A percentile compares a stretch with the other conserved stretches of the same genome.
These are phyloP conservation scores for Cossypha dichroa DNA, from an alignment of 2,797 vertebrate genomes.

Conservation along the genomic window DNA sequence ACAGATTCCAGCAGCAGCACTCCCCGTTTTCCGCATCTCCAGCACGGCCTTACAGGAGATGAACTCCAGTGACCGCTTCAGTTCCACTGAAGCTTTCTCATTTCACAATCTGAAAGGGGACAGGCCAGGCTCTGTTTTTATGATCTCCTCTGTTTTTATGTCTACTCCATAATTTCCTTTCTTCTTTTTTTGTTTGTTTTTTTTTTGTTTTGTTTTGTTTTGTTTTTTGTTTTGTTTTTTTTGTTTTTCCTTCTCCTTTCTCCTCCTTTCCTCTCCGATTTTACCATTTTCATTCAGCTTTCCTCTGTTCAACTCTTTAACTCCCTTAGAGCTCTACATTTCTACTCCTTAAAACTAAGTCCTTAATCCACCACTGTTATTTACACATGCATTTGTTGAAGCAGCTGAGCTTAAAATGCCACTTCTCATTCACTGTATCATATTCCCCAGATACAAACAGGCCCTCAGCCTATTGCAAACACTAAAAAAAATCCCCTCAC, in stretches of 20 bases:
- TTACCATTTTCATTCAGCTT: neutral
- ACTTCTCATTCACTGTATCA: neutral
- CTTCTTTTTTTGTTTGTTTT: neutral
- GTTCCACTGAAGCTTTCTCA: neutral
- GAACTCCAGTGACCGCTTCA: neutral
- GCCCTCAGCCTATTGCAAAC: neutral
- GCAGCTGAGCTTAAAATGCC: neutral
- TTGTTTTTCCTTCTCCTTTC: neutral
- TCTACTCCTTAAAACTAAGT: neutral
- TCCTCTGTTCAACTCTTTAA: neutral
- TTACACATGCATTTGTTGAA: neutral
- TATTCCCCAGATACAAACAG: neutral
- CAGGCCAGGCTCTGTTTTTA: neutral
- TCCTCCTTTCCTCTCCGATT: neutral
- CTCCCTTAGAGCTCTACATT: neutral
- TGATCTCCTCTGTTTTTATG: neutral
- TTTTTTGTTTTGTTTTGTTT: neutral
- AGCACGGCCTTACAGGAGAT: neutral
- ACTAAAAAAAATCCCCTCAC: neutral
- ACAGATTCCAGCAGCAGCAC: neutral
- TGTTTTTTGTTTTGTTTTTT: too few species aligned
- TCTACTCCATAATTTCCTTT: neutral
- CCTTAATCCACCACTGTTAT: neutral
- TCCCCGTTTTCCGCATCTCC: neutral
- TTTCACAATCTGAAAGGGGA: neutral